Evolutionary conservation across 2,113 vertebrate genomes (phyloP), one percentile per base, ranked within the genome.

Genomic region (Lepisosteus oculatus): DNA sequence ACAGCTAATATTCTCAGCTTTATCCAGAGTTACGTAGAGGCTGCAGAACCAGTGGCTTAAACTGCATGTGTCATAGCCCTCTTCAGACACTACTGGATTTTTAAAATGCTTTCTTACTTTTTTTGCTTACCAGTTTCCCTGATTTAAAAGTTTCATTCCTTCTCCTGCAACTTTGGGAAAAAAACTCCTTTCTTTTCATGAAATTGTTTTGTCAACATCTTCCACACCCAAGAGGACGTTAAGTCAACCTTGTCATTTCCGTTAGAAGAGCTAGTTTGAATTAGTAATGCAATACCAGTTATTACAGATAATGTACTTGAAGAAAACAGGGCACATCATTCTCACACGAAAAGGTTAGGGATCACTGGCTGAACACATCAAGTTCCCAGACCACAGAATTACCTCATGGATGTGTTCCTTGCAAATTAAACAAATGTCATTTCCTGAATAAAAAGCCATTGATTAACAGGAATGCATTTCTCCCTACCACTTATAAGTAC

Each of bases 381-480:
- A 13, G 56, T 59, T 59, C n/a, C 56, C 56, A 59, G 56, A 8
- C 56, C 11, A 59, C 56, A 12, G 56, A 4, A 14, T 59, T 59
- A 14, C 56, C n/a, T 59, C 56, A 59, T 59, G 56, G 2, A 59
- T 59, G n/a, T 59, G 8, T 59, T 59, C 56, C 56, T 59, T 59
- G 56, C 5, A 51, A 51, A 51, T 51, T 51, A 51, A 51, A 51
- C 56, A 59, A 13, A 59, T 59, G 12, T 59, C 56, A 59, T 59
- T 59, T 59, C 56, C 56, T 59, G 42, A n/a, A 2, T 64, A 42
- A 64, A 64, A 64, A 64, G 17, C 62, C 62, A 64, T 64, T 64
- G 8, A 64, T 64, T 64, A 64, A 64, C 17, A 8, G 42, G 62
- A 17, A 6, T 9, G 42, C 42, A n/a, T 59, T 6, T 17, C 12